These are phyloP conservation scores for Cryptophagus acutangulus DNA, from an alignment of 2,888 invertebrate genomes.

Conservation along the genomic window DNA sequence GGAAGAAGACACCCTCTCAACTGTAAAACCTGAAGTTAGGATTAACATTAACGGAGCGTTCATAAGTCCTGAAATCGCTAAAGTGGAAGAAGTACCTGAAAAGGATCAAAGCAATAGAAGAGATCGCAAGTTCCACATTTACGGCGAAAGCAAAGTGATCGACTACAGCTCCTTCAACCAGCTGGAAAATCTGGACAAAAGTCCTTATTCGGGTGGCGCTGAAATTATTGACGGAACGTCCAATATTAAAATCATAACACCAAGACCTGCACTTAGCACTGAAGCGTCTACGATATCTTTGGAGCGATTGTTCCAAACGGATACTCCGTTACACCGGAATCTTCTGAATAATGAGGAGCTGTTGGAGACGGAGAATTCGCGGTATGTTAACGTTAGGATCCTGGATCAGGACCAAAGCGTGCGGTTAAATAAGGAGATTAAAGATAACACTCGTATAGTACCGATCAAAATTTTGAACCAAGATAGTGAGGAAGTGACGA, in stretches of 20 bases:
- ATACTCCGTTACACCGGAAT: slow-evolving; percentile 41
- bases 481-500: slow-evolving; percentile 37
- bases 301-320: slow-evolving; percentile 62
- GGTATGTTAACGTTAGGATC: slow-evolving; percentile 42
- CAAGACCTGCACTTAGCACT: slow-evolving; percentile 39
- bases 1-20: slow-evolving; percentile 11
- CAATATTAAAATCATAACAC: slow-evolving; percentile 42
- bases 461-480: slow-evolving; percentile 34
- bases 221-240: slow-evolving; percentile 43
- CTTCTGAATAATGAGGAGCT: slow-evolving; percentile 37
- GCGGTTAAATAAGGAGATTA: slow-evolving; percentile 16
- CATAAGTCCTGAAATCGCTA: slow-evolving; percentile 22
- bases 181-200: slow-evolving; percentile 20
- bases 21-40: slow-evolving; percentile 1
- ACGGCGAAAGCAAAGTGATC: slow-evolving; percentile 46
- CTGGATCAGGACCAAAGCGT: slow-evolving; percentile 34
- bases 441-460: slow-evolving; percentile 28
- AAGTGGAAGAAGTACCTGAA: slow-evolving; percentile 27
- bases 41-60: slow-evolving; percentile 9
- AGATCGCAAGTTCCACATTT: slow-evolving; percentile 41
- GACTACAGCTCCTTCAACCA: slow-evolving; percentile 38
- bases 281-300: slow-evolving; percentile 65
- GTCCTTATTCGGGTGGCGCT: slow-evolving; percentile 35
- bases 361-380: slow-evolving; percentile 42
- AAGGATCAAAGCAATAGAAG: slow-evolving; percentile 26